Base-by-base conservation (phyloP, 2,113 vertebrate species). In the Rhizomys pruinosus region DNA sequence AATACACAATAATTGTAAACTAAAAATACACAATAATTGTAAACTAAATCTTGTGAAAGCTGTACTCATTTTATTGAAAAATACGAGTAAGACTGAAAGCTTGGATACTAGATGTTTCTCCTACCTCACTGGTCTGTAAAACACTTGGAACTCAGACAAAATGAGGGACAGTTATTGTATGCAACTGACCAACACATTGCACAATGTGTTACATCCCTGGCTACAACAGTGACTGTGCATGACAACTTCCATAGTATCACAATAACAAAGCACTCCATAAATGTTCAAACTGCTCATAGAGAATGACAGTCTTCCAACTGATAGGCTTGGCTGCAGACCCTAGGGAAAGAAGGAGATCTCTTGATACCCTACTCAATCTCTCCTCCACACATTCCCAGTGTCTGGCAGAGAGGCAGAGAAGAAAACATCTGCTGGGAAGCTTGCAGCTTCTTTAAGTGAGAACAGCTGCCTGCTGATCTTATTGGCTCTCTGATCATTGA, bases 21-120 rank as follows among this genome's bases (percentile, higher is more conserved):
- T 7, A n/a, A 89, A 90, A 78, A 88, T 37, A n/a, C n/a, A n/a
- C n/a, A n/a, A n/a, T 57, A n/a, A 72, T 32, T 69, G 2, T 59
- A 91, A 59, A 68, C 89, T 76, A 57, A 92, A 78, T 82, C 9
- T 12, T 86, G 29, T 27, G 32, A 89, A 91, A 74, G 27, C 71
- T 11, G 23, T 44, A 22, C 73, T 72, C 0, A 0, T 23, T 89
- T 71, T 64, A 82, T 13, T 11, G 61, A 59, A 88, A 88, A 69
- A 39, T 3, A 0, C 39, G 42, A 74, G 63, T 71, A 64, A 91
- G 2, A 3, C 5, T n/a, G 37, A 47, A 47, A 20, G 3, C 32
- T 76, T 44, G 29, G 0, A n/a, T 77, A 37, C 69, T 57, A 84
- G 27, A 42, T 47, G 59, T 84, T 84, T 64, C 37, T 88, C 29